Evolutionary conservation across 2,797 vertebrate species (phyloP).

Genomic region (Gambusia yucatana): DNA sequence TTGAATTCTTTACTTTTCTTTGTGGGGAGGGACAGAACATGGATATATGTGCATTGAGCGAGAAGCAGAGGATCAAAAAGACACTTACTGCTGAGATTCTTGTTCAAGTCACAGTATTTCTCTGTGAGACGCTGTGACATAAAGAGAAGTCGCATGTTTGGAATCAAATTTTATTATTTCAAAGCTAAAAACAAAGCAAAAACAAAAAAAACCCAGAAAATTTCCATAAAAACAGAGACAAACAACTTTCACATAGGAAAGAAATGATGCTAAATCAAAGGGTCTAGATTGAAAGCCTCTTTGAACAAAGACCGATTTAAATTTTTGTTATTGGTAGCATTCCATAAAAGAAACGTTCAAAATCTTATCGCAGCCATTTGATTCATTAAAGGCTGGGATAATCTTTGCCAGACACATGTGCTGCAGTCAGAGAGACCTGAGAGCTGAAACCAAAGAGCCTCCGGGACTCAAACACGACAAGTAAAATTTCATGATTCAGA

Average conservation of each 20-base stretch:
- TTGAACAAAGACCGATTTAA: neutral
- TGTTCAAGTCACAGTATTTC: slow-evolving; percentile 34
- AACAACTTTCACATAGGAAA: neutral
- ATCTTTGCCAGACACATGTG: slow-evolving; percentile 15
- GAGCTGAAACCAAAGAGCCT: slow-evolving; percentile 47
- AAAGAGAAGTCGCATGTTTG: slow-evolving; percentile 11
- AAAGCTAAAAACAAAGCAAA: slow-evolving; percentile 2
- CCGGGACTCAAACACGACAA: slow-evolving; percentile 55
- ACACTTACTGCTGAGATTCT: slow-evolving; percentile 45
- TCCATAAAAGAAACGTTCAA: neutral
- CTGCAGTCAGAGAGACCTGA: slow-evolving; percentile 32
- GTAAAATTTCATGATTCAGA: slow-evolving; percentile 63
- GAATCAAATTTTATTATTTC: slow-evolving; percentile 46
- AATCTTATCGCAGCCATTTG: slow-evolving; percentile 2
- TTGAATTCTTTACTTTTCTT: neutral
- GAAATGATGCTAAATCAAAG: neutral
- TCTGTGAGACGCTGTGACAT: slow-evolving; percentile 12
- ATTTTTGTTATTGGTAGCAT: neutral
- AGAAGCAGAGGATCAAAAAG: slow-evolving; percentile 23
- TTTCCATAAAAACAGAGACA: neutral
- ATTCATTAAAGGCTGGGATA: slow-evolving; percentile 4
- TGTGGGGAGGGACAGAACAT: slow-evolving; percentile 34
- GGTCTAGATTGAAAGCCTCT: neutral
- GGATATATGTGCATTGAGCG: slow-evolving; percentile 41
- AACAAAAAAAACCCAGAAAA: neutral